These are phyloP conservation scores for Corticium candelabrum DNA, from an alignment of 37 sponge, comb jelly and placozoan species.

Conservation along the genomic window DNA sequence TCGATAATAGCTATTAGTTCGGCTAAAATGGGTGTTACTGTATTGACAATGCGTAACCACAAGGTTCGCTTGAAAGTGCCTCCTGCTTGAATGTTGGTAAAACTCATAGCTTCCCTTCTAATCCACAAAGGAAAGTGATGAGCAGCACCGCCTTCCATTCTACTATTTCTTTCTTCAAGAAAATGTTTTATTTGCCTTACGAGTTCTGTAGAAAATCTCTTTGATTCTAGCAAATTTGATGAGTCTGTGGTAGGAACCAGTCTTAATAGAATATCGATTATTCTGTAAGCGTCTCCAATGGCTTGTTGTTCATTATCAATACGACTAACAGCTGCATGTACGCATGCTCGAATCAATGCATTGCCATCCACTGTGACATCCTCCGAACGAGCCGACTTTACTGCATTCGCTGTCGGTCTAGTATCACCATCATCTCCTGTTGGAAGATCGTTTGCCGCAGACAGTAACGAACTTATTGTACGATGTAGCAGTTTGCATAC, in stretches of 20 bases:
- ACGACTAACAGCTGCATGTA: not conserved
- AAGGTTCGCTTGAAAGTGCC: constrained; percentile 23
- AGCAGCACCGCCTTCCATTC: not conserved
- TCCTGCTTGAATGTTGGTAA: constrained; percentile 13
- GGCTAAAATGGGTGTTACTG: constrained; percentile 19
- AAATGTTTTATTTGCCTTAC: not conserved
- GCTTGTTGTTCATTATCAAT: not conserved
- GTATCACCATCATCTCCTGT: not conserved
- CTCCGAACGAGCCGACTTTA: not conserved
- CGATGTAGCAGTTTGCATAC: not conserved
- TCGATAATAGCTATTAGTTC: constrained; percentile 17
- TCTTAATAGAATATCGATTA: not conserved
- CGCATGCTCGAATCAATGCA: not conserved
- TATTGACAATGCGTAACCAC: constrained; percentile 7
- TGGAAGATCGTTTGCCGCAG: not conserved
- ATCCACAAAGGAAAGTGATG: constrained; percentile 14
- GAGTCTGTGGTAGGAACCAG: not conserved
- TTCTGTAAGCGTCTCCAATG: not conserved
- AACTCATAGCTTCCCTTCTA: constrained; percentile 8
- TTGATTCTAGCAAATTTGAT: not conserved
- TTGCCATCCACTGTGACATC: not conserved
- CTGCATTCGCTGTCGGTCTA: not conserved
- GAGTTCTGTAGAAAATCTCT: not conserved
- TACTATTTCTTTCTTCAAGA: not conserved
- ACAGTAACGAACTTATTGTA: not conserved